A percentile compares a stretch with the other conserved stretches of the same genome.
phyloP scores from a whole-genome alignment of 35 echinoderm and acorn worm species.

The Hemicentrotus pulcherrimus region DNA sequence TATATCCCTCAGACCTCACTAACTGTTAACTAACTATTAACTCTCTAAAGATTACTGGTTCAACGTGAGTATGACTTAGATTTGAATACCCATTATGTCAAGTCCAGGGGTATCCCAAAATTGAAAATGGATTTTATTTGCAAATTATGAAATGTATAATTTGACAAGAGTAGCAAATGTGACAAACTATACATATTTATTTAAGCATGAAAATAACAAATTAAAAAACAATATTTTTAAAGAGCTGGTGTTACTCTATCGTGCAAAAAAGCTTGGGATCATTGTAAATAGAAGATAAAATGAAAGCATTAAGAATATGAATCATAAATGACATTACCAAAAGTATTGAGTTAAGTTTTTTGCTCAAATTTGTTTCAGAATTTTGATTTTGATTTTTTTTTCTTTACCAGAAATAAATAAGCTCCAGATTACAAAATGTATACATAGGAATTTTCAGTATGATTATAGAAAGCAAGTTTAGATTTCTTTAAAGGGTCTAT shows the following conservation, averaged over 20 bases:
- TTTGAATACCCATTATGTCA: neutral
- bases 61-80: neutral
- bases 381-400: too few relatives aligned
- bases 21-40: neutral
- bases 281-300: neutral
- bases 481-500: neutral
- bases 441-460: too few relatives aligned
- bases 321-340: neutral
- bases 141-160: neutral
- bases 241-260: neutral
- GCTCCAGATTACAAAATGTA: too few relatives aligned
- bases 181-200: neutral
- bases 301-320: neutral
- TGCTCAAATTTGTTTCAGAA: too few relatives aligned
- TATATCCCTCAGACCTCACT: neutral
- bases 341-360: neutral
- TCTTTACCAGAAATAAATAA: too few relatives aligned
- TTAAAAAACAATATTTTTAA: neutral
- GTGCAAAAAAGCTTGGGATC: neutral
- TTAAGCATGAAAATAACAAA: neutral
- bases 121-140: neutral
- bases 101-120: neutral
- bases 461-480: neutral
- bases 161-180: neutral
- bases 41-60: neutral